A percentile compares a stretch with the other conserved stretches of the same genome.
Evolutionary conservation across 2,888 invertebrate genomes (phyloP).

Genomic region (Cancer borealis): DNA sequence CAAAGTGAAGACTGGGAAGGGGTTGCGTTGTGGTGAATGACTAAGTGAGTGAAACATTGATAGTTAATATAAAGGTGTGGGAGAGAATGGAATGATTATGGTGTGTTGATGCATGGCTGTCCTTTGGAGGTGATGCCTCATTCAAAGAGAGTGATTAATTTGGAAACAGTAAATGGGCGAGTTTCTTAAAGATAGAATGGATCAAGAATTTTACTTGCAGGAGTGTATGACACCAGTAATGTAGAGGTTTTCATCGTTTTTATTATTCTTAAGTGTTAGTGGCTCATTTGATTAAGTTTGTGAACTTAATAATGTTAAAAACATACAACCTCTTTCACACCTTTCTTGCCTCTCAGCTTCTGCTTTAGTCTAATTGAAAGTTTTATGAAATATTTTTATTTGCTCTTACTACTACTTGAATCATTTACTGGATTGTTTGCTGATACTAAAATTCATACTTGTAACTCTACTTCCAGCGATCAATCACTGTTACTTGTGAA

Average conservation of each 20-base stretch:
- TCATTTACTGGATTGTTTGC: not conserved
- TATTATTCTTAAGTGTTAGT: not conserved
- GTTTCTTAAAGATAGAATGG: not conserved
- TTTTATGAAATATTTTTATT: not conserved
- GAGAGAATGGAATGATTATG: not conserved
- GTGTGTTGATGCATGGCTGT: not conserved
- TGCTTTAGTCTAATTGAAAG: not conserved
- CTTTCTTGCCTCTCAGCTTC: not conserved
- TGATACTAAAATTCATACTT: not conserved
- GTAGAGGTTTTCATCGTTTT: not conserved
- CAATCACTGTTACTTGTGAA: slow-evolving; percentile 5
- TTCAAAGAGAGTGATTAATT: not conserved
- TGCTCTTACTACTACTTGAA: not conserved
- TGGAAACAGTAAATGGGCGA: not conserved
- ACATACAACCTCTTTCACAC: too few species aligned
- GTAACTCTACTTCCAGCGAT: not conserved
- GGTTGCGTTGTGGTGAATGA: too few species aligned
- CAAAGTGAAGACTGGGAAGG: not conserved
- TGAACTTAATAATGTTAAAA: too few species aligned
- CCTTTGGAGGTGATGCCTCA: not conserved
- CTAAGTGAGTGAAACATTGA: too few species aligned
- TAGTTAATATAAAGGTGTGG: too few species aligned
- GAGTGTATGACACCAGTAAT: not conserved
- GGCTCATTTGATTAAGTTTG: not conserved
- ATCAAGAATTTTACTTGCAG: not conserved